Base-by-base conservation (phyloP, 64 coral and sea anemone genomes). In the Platygyra sinensis region DNA sequence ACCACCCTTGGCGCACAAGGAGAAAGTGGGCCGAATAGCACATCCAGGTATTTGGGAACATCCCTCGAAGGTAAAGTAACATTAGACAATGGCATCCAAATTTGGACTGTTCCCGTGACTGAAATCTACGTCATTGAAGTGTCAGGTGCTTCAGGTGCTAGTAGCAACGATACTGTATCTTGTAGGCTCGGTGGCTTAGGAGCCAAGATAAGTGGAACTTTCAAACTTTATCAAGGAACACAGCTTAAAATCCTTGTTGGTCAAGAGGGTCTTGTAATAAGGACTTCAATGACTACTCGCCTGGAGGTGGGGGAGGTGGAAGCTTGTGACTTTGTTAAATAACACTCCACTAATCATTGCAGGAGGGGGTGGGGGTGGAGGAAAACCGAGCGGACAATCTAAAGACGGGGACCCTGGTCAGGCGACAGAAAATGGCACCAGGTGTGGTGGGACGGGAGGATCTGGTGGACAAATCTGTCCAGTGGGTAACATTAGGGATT, bases 41-140 rank as follows among this genome's bases (percentile, higher is more conserved):
- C 78, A 93, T 88, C 86, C 36, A 86, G 86, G 16, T 93, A 93
- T 31, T 5, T 42, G 52, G 91, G 86, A 63, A 89, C 91, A 19
- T 69, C 86, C 31, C 76, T 94, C 1, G 92, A 94, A 33, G 78
- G 60, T 25, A 74, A 89, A 89, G 92, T 94, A 16, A 49, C 27
- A 55, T 55, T 94, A 28, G 62, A 59, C 71, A 75, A 85, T 33
- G 92, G 92, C 11, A 89, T 82, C 60, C 92, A 94, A 76, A 78
- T 89, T 60, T 94, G 92, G 87, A 89, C 79, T 77, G 92, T 94
- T 62, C 92, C 87, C 63, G 82, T 83, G 67, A 83, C 92, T 24
- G 92, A 86, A 88, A 77, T 25, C 27, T 94, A 94, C 60, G 72
- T 73, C 22, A 89, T 94, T 77, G 92, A 94, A 57, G 92, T 71